Conservation (phyloP, 2,888 invertebrate genomes). For the Spilosoma lubricipeda region DNA sequence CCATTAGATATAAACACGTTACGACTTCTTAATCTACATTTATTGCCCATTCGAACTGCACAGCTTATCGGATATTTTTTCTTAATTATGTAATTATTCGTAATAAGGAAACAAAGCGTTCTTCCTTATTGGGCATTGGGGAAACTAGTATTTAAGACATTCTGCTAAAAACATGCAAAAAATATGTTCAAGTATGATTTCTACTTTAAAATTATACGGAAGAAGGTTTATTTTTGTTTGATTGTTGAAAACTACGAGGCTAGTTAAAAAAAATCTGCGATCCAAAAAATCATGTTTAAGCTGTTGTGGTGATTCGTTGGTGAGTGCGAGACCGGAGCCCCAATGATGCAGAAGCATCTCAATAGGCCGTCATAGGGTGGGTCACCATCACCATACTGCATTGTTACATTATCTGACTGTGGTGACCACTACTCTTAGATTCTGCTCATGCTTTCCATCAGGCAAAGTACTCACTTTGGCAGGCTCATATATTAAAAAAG, state of each 20-base stretch:
- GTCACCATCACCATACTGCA: too few species aligned
- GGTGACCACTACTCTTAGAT: too few species aligned
- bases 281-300: too few species aligned
- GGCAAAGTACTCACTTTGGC: too few species aligned
- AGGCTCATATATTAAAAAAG: too few species aligned
- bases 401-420: too few species aligned
- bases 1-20: neutral
- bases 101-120: conserved; percentile 1
- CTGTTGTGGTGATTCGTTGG: too few species aligned
- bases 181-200: neutral
- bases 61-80: neutral
- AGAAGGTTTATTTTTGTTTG: neutral
- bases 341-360: too few species aligned
- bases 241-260: neutral
- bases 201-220: neutral
- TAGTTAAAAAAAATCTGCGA: too few species aligned
- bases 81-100: neutral
- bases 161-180: neutral
- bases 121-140: neutral
- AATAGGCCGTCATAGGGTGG: too few species aligned
- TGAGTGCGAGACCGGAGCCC: too few species aligned
- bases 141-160: neutral
- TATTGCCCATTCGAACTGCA: neutral
- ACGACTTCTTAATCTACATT: neutral
- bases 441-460: too few species aligned